These are phyloP conservation scores for Monarcha castaneiventris DNA, from an alignment of 2,113 vertebrate genomes.

Conservation along the genomic window DNA sequence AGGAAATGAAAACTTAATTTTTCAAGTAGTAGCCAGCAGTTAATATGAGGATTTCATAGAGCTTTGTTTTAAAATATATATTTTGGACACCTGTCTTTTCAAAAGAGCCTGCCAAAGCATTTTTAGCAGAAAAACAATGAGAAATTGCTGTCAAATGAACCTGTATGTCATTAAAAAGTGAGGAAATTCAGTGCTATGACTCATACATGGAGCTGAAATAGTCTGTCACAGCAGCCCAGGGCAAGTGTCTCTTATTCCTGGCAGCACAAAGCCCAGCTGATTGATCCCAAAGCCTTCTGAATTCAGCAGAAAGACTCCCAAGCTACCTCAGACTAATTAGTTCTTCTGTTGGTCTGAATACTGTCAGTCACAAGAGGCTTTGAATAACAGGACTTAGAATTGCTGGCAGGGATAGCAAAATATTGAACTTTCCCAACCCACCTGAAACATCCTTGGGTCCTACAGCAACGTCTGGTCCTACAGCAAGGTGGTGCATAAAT, in stretches of 20 bases:
- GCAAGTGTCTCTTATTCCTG: not conserved
- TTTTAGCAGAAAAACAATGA: not conserved
- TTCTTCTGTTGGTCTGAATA: not conserved
- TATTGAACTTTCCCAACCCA: not conserved
- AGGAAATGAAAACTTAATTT: not conserved
- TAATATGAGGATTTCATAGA: not conserved
- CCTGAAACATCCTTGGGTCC: not conserved
- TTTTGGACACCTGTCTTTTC: conserved; percentile 14
- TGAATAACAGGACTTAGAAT: not conserved
- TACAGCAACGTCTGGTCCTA: not conserved
- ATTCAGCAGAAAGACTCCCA: not conserved
- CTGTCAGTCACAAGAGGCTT: not conserved
- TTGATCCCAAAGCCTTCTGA: not conserved
- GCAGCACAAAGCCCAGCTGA: not conserved
- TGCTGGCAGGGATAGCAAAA: not conserved
- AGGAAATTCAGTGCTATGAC: not conserved
- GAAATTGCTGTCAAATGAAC: conserved; percentile 7
- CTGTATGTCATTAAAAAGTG: not conserved
- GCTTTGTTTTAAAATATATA: not conserved
- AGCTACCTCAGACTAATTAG: conserved; percentile 18
- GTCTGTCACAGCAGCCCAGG: not conserved
- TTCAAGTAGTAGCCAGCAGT: not conserved
- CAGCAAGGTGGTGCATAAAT: not conserved
- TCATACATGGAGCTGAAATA: not conserved
- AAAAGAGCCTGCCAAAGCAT: not conserved